phyloP scores from a whole-genome alignment of 2,888 invertebrate species.

The Lycia hirtaria region DNA sequence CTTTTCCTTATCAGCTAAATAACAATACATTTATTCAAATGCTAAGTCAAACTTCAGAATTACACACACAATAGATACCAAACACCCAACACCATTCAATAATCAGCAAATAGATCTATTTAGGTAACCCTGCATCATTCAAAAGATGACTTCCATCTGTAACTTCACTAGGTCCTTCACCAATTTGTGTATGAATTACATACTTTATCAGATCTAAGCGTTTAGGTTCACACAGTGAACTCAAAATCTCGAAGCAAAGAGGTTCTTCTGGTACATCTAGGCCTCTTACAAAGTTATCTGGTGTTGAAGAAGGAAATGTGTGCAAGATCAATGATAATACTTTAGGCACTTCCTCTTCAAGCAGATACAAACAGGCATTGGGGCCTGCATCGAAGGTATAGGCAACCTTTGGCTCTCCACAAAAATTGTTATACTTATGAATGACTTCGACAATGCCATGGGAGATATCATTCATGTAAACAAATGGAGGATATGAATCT shows the following conservation, averaged over 20 bases:
- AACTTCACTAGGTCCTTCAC: conserved; percentile 89
- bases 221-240: conserved; percentile 66
- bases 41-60: conserved; percentile 9
- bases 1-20: conserved; percentile 46
- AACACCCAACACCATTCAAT: conserved; percentile 23
- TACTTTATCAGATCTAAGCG: conserved; percentile 89
- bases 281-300: conserved; percentile 67
- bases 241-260: conserved; percentile 50
- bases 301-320: conserved; percentile 88
- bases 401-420: conserved; percentile 90
- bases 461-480: conserved; percentile 96
- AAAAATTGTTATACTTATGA: conserved; percentile 91
- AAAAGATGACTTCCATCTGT: conserved; percentile 66
- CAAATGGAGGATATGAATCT: conserved; percentile 97
- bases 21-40: conserved; percentile 17
- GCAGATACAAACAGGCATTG: conserved; percentile 95
- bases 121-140: conserved; percentile 59
- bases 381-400: conserved; percentile 99
- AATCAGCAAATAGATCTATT: conserved; percentile 11
- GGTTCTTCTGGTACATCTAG: conserved; percentile 44
- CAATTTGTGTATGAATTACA: conserved; percentile 93
- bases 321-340: conserved; percentile 88
- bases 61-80: conserved; percentile 19
- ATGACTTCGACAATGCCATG: conserved; percentile 91
- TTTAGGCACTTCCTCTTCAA: conserved; percentile 90